Evolutionary conservation across 2,888 invertebrate species (phyloP).

Genomic region (Melieria crassipennis): DNA sequence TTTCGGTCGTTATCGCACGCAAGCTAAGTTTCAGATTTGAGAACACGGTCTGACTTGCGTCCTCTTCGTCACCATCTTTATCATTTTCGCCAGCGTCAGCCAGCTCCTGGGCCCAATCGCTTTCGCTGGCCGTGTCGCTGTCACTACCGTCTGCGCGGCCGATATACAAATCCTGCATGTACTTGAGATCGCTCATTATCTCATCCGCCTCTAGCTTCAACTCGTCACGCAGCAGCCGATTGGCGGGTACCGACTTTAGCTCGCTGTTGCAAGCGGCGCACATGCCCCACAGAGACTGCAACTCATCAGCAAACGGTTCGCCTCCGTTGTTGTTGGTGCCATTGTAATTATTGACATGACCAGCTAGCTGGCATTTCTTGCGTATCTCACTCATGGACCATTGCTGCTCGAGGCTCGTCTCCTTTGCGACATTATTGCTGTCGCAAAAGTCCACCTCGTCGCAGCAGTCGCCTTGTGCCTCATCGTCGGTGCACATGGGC

Average conservation of each 20-base stretch:
- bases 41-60: background rate
- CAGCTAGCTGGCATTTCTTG: constrained; percentile 47
- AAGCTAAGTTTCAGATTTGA: background rate
- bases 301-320: background rate
- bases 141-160: constrained; percentile 45
- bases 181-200: constrained; percentile 59
- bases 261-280: constrained; percentile 56
- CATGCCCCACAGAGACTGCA: constrained; percentile 59
- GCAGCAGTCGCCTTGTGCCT: constrained; percentile 3
- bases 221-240: constrained; percentile 56
- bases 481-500: constrained; percentile 2
- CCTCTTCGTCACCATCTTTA: constrained; percentile 1
- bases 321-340: constrained; percentile 2
- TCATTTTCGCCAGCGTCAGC: background rate
- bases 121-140: constrained; percentile 32
- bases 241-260: constrained; percentile 56
- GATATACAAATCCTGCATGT: constrained; percentile 60
- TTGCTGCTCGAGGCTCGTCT: constrained; percentile 35
- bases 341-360: constrained; percentile 11
- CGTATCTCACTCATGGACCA: constrained; percentile 57
- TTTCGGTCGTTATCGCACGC: background rate
- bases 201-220: constrained; percentile 57
- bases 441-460: constrained; percentile 43
- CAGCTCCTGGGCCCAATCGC: constrained; percentile 34
- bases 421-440: constrained; percentile 11